Evolutionary conservation across 2,113 vertebrate genomes (phyloP), one percentile per base, ranked within the genome.

Genomic region (Alexandromys fortis): DNA sequence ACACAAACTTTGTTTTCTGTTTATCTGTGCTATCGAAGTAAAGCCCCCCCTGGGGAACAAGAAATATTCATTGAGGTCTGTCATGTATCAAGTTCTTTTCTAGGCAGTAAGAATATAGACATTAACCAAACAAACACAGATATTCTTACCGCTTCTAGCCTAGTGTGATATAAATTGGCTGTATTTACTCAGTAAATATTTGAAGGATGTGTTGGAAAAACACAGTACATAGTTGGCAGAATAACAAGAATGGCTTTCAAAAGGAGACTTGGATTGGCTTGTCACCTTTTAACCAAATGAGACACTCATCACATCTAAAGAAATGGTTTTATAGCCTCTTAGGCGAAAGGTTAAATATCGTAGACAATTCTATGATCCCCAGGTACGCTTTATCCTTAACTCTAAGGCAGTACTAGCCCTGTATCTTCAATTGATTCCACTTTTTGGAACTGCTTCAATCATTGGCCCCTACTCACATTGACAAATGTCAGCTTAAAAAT

Each of bases 401-500:
- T 88, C 42, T 49, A 91, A 92, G 82, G 61, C 58, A 5, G 3
- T 42, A 78, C 28, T 97, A 76, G 49, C 19, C 30, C 55, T 70
- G 94, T 75, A 26, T 90, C 77, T 94, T 96, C 47, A 95, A 78
- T 35, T 79, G 78, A 33, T 90, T 11, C 67, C 45, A 30, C 49
- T 47, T 83, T 92, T 70, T 93, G 47, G 28, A 95, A 97, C 22
- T 73, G 47, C 38, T 65, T 95, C 77, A 72, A 85, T 94, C 81
- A 89, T 35, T 94, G 68, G 77, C 42, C 68, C 49, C 91, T 82
- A 90, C 10, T 94, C 38, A 82, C 35, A 91, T 2, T 82, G 91
- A 93, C 77, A 95, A 92, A 94, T 92, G 67, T 86, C 72, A 95
- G 81, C 35, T 95, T 91, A 91, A 97, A 92, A 95, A 90, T 91